These are phyloP conservation scores for Choloepus didactylus DNA, from an alignment of 2,797 vertebrate species.

Conservation along the genomic window DNA sequence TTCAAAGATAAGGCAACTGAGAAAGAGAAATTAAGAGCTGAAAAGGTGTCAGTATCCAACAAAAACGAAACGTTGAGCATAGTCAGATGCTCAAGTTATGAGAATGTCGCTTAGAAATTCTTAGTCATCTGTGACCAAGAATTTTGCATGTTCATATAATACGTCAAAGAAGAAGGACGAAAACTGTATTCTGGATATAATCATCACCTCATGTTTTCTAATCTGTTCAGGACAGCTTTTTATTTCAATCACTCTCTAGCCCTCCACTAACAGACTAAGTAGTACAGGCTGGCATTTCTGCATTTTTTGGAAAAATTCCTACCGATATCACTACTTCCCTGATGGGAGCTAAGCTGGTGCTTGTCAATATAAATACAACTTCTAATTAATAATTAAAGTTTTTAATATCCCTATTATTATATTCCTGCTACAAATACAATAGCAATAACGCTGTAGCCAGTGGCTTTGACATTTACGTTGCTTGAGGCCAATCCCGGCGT, in stretches of 20 bases:
- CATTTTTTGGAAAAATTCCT: background rate
- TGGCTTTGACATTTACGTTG: fast-evolving
- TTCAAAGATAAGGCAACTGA: background rate
- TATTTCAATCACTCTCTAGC: fast-evolving
- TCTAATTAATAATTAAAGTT: too few species aligned
- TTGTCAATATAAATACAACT: background rate
- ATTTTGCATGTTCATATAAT: fast-evolving
- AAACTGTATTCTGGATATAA: fast-evolving
- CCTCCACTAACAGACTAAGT: fast-evolving
- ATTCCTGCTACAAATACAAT: fast-evolving
- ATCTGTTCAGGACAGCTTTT: fast-evolving
- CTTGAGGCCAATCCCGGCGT: fast-evolving
- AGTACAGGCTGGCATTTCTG: fast-evolving
- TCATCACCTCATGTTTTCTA: fast-evolving
- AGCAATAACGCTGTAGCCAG: fast-evolving
- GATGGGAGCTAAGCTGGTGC: background rate
- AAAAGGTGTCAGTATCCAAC: fast-evolving
- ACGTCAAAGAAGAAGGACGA: fast-evolving
- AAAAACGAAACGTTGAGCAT: too few species aligned
- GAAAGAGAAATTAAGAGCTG: background rate
- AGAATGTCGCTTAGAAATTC: background rate
- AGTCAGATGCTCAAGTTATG: too few species aligned
- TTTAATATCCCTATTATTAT: too few species aligned
- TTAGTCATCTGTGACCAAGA: background rate
- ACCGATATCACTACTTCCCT: fast-evolving